Conservation (phyloP, 1,140 invertebrate genomes). For the Episyrphus balteatus region DNA sequence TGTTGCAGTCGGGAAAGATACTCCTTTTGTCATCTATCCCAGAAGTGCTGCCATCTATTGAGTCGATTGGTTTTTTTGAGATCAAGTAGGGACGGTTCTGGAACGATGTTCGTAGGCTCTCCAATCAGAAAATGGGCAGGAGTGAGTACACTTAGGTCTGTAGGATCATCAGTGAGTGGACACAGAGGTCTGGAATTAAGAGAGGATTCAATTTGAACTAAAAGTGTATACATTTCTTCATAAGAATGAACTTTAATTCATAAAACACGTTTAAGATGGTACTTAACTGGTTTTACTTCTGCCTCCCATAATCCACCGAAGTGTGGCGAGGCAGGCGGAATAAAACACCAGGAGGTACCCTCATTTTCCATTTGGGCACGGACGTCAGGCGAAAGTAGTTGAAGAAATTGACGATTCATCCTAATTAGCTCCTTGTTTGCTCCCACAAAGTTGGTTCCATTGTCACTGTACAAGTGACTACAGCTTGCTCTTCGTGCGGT, state of each 20-base stretch:
- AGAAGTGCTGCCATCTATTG: slow-evolving; percentile 17
- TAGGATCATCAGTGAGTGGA: slow-evolving; percentile 16
- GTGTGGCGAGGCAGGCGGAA: slow-evolving; percentile 16
- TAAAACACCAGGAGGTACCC: slow-evolving; percentile 15
- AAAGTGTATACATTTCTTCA: slow-evolving; percentile 17
- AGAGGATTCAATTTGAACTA: slow-evolving; percentile 17
- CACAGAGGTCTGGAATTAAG: slow-evolving; percentile 22
- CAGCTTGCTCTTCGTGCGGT: slow-evolving; percentile 11
- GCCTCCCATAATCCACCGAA: slow-evolving; percentile 25
- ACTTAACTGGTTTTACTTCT: slow-evolving; percentile 20
- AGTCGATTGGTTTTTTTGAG: slow-evolving; percentile 6
- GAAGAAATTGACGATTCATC: too few species aligned
- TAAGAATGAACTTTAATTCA: slow-evolving; percentile 12
- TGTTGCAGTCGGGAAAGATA: slow-evolving; percentile 11
- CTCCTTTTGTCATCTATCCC: slow-evolving; percentile 9
- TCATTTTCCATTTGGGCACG: slow-evolving; percentile 2
- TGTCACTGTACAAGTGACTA: background rate
- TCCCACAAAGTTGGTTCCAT: background rate
- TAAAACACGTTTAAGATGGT: slow-evolving; percentile 15
- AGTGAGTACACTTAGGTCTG: slow-evolving; percentile 22
- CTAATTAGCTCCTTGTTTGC: too few species aligned
- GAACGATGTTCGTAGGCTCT: slow-evolving; percentile 12
- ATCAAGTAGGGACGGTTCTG: slow-evolving; percentile 5
- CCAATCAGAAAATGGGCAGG: slow-evolving; percentile 36
- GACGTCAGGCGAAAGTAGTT: too few species aligned